phyloP scores from a whole-genome alignment of 2,113 vertebrate genomes.

The Eidolon helvum region DNA sequence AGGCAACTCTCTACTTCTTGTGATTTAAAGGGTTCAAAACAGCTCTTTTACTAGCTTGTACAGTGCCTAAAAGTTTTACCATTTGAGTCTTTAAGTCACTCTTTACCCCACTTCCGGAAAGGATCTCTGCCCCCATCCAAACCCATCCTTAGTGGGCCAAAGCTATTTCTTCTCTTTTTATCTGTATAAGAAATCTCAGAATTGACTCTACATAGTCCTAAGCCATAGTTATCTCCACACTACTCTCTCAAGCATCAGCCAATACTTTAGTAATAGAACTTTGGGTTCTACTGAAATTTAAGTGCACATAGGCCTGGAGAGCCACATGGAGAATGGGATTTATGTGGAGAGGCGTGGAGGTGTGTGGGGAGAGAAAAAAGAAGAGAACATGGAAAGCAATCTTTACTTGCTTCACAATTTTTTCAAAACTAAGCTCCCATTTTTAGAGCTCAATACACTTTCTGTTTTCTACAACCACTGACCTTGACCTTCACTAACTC shows the following conservation, averaged over 20 bases:
- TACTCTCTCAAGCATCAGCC: neutral
- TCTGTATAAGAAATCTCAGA: neutral
- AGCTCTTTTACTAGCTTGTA: neutral
- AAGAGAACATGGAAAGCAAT: neutral
- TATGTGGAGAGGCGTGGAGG: neutral
- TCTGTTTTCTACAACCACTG: slow-evolving; percentile 12
- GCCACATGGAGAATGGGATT: neutral
- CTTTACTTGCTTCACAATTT: neutral
- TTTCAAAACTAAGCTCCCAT: neutral
- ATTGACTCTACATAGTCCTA: neutral
- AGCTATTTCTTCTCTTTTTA: neutral
- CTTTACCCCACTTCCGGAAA: neutral
- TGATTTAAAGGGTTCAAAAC: neutral
- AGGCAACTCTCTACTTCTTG: neutral
- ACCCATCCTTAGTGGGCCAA: neutral
- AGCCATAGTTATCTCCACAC: neutral
- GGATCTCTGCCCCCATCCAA: neutral
- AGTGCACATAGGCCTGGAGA: neutral
- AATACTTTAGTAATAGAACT: neutral
- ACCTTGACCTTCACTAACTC: neutral
- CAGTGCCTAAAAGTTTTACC: neutral
- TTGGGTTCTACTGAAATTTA: neutral
- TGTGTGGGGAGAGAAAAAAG: neutral
- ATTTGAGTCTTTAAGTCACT: neutral
- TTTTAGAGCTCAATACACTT: slow-evolving; percentile 26